Percentiles rank a stretch among this genome's conserved stretches.
Evolutionary conservation across 2,888 invertebrate species (phyloP).

Genomic region (Chorisops tibialis): DNA sequence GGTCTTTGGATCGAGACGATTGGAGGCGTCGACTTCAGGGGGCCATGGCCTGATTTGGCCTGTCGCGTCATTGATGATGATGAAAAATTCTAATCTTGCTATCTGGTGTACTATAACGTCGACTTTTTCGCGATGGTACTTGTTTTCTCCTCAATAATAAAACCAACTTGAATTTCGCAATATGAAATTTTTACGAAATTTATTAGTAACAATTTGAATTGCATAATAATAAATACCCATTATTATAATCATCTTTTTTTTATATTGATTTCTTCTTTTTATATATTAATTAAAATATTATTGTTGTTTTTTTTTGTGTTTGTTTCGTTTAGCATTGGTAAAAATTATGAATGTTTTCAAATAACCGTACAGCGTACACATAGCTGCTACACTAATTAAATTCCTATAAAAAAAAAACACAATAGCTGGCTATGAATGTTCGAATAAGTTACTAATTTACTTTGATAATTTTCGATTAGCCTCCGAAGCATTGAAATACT

Average conservation of each 20-base stretch:
- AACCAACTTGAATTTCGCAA: not conserved
- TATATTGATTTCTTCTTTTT: slow-evolving; percentile 6
- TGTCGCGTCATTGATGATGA: too few relatives aligned
- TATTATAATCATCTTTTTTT: slow-evolving; percentile 4
- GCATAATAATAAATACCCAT: slow-evolving; percentile 21
- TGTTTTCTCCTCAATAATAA: not conserved
- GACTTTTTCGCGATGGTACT: not conserved
- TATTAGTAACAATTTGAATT: slow-evolving; percentile 24
- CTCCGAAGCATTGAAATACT: too few relatives aligned
- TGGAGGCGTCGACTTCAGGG: too few relatives aligned
- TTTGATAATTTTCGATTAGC: too few relatives aligned
- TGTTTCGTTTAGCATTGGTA: slow-evolving; percentile 4
- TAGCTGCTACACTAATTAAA: not conserved
- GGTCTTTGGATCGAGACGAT: too few relatives aligned
- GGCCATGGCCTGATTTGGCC: too few relatives aligned
- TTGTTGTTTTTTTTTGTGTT: not conserved
- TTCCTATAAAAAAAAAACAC: not conserved
- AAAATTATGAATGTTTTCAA: slow-evolving; percentile 1
- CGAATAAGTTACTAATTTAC: too few relatives aligned
- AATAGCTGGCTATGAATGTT: too few relatives aligned
- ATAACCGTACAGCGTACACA: not conserved
- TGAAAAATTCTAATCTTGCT: too few relatives aligned
- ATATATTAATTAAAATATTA: slow-evolving; percentile 18
- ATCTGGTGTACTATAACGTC: too few relatives aligned
- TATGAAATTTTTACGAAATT: slow-evolving; percentile 23